Evolutionary conservation across 2,797 vertebrate species (phyloP), one percentile per base, ranked within the genome.

Genomic region (Muraenolepis orangiensis): DNA sequence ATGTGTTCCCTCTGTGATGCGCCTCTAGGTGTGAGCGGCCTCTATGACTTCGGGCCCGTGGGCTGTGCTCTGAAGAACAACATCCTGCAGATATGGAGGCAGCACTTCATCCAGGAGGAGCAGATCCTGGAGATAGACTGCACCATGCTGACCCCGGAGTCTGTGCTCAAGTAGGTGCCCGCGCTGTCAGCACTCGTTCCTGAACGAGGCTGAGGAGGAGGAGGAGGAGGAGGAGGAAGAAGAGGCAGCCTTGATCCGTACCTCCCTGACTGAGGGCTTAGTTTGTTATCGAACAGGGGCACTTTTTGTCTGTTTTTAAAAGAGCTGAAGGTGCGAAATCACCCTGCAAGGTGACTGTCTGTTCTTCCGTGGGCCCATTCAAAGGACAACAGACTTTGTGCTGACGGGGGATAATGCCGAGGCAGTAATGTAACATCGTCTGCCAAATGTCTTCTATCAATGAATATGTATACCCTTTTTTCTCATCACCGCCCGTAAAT

Each of bases 51-150:
- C 0, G 98, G 98, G 46, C 98, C 98, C 0, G 96, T 99, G 46
- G 98, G 98, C 29, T 99, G 98, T 73, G 96, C 97, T 75, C 85
- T 99, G 85, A 99, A 99, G 91, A 99, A 99, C 92, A 99, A 99
- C 87, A 96, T 98, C 73, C 93, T 99, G 81, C 97, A 99, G 84
- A 92, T 89, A 0, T 99, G 98, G 98, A 95, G 98, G 82, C 96
- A 99, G 87, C 98, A 99, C 90, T 99, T 99, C 75, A 99, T 99
- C 89, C 97, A 99, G 75, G 98, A 99, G 81, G 98, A 99, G 82
- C 98, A 99, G 87, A 98, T 99, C 83, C 90, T 99, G 80, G 98
- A 99, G 92, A 98, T 99, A 0, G 98, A 99, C 89, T 99, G 98
- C 88, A 99, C 98, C 76, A 98, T 99, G 97, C 95, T 99, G 46